Percentiles rank a stretch among this genome's conserved stretches.
These are phyloP conservation scores for Lasioglossum morio DNA, from an alignment of 2,888 invertebrate genomes.

Conservation along the genomic window DNA sequence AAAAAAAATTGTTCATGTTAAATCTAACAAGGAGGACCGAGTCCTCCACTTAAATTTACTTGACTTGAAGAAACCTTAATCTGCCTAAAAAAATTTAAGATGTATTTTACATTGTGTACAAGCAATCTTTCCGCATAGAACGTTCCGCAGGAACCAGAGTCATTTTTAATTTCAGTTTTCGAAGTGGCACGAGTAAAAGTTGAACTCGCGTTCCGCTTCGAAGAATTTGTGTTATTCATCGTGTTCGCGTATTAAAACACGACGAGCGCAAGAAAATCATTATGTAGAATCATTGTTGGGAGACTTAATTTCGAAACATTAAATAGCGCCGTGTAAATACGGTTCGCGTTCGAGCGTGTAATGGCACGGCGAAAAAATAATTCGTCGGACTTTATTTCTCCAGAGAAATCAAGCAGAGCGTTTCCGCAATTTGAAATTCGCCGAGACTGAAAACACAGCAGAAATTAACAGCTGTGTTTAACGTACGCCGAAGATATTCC, in stretches of 20 bases:
- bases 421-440: not conserved
- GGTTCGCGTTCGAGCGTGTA: not conserved
- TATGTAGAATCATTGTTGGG: not conserved
- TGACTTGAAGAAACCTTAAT: too few species aligned
- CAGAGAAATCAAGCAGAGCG: slow-evolving; percentile 1
- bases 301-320: not conserved
- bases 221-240: not conserved
- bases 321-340: not conserved
- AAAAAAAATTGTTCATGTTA: too few species aligned
- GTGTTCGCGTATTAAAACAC: not conserved
- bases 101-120: too few species aligned
- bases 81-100: too few species aligned
- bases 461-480: not conserved
- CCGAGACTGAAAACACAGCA: not conserved
- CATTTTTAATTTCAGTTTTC: not conserved
- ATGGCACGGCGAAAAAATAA: not conserved
- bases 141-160: too few species aligned
- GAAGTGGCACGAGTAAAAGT: not conserved
- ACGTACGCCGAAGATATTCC: not conserved
- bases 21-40: too few species aligned
- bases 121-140: too few species aligned
- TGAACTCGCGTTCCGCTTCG: not conserved
- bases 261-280: not conserved
- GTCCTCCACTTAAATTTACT: too few species aligned
- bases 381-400: not conserved